phyloP scores from a whole-genome alignment of 2,797 vertebrate genomes.

The Labeo calbasu region DNA sequence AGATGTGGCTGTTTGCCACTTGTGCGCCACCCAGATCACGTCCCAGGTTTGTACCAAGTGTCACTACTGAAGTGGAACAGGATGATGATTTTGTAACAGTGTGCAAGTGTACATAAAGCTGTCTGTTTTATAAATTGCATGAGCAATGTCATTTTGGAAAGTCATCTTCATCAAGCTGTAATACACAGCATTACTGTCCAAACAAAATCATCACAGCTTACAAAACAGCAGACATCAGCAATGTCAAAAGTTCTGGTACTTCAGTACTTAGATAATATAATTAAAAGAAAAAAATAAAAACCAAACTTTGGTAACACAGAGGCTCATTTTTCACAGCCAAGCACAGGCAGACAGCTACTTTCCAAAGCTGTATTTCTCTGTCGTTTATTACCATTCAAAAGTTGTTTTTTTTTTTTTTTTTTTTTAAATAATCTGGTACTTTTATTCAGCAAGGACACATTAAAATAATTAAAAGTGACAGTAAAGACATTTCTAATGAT shows the following conservation, averaged over 20 bases:
- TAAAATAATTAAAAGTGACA: background rate
- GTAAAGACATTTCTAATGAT: background rate
- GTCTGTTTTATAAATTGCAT: conserved; percentile 1
- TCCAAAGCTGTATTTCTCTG: background rate
- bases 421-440: background rate
- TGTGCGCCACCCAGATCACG: conserved; percentile 2
- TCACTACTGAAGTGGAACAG: conserved; percentile 5
- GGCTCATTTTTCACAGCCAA: background rate
- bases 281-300: background rate
- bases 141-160: background rate
- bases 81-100: background rate
- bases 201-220: background rate
- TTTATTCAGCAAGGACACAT: background rate
- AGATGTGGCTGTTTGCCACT: conserved; percentile 6
- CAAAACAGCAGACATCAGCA: background rate
- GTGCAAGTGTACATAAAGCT: conserved; percentile 6
- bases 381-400: background rate
- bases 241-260: background rate
- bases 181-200: background rate
- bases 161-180: background rate
- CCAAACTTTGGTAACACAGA: background rate
- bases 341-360: background rate
- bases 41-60: conserved; percentile 4
- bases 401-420: background rate
- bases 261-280: background rate